Evolutionary conservation across 2,797 vertebrate genomes (phyloP), one percentile per base, ranked within the genome.

Genomic region (Hemibagrus guttatus): DNA sequence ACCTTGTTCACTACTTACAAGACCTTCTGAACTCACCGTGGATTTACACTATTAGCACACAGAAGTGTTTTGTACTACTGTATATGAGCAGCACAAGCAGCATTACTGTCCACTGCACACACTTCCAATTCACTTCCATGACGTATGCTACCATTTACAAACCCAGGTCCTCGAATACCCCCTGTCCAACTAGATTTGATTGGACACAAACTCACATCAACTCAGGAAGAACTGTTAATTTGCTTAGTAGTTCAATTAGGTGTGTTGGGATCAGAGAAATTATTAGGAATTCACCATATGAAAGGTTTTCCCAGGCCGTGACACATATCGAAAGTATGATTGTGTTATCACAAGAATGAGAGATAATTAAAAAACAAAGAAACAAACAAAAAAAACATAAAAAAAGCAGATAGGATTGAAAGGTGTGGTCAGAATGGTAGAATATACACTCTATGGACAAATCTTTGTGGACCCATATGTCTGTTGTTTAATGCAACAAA

Each of bases 1-100:
- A 42, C 35, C 76, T 23, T 16, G 56, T 35, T 39, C 35, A 92
- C 85, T 31, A 26, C 35, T 39, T 19, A 84, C 56, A 74, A 16
- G 2, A 75, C 11, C 39, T 21, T 13, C 21, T 75, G 23, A 76
- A 76, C 26, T 75, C 19, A 49, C 4, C 14, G 6, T 54, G 7
- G 26, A 54, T 52, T n/a, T 31, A 31, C 3, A 31, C 26, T 31
- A 16, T 13, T 26, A 14, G 19, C n/a, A 78, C 52, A 59, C 52
- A 78, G 28, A 78, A 13, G 4, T 39, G 28, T 58, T 58, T 35
- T 58, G 52, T 63, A 81, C 35, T n/a, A 3, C 9, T 58, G 26
- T 59, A 26, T 80, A 19, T 58, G n/a, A 58, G 54, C 56, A 56
- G 26, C n/a, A 56, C 21, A 74, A 11, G 31, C 71, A 74, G 42